Conservation (phyloP, 1,140 invertebrate species). For the Drosophila nikananu region DNA sequence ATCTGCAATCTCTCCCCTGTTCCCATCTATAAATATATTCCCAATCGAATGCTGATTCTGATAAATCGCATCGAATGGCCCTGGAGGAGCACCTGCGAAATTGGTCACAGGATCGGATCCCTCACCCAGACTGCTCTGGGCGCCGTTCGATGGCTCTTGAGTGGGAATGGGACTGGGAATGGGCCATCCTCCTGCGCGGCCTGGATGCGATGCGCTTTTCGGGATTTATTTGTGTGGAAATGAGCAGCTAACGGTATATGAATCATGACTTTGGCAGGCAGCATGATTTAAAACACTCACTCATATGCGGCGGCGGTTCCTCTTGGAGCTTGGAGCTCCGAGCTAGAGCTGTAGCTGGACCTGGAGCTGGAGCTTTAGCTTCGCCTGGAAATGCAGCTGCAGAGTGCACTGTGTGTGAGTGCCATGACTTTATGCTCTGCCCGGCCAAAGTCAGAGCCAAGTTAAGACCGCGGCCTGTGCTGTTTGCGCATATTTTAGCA, state of each 20-base stretch:
- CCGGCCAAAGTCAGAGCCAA: constrained; percentile 38
- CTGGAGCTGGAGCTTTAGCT: constrained; percentile 19
- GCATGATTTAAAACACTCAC: constrained; percentile 84
- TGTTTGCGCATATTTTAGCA: constrained; percentile 83
- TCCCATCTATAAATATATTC: background rate
- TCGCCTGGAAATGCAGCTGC: constrained; percentile 28
- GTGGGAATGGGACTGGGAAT: constrained; percentile 52
- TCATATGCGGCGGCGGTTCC: constrained; percentile 59
- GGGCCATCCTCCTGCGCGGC: constrained; percentile 21
- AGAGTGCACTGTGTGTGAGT: constrained; percentile 40
- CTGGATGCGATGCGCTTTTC: constrained; percentile 65
- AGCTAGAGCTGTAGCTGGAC: background rate
- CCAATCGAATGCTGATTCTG: constrained; percentile 11
- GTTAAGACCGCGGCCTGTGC: constrained; percentile 41
- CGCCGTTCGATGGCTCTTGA: constrained; percentile 70
- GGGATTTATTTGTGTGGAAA: constrained; percentile 84
- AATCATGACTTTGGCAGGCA: constrained; percentile 85
- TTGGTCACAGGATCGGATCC: constrained; percentile 24
- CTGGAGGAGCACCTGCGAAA: constrained; percentile 75
- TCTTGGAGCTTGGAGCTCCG: constrained; percentile 9
- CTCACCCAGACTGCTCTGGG: constrained; percentile 42
- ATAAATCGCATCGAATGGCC: constrained; percentile 33
- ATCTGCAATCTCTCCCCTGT: background rate
- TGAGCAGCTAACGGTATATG: constrained; percentile 84
- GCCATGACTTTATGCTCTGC: constrained; percentile 58